Conservation (phyloP, 2,888 invertebrate genomes). For the Rhingia rostrata region DNA sequence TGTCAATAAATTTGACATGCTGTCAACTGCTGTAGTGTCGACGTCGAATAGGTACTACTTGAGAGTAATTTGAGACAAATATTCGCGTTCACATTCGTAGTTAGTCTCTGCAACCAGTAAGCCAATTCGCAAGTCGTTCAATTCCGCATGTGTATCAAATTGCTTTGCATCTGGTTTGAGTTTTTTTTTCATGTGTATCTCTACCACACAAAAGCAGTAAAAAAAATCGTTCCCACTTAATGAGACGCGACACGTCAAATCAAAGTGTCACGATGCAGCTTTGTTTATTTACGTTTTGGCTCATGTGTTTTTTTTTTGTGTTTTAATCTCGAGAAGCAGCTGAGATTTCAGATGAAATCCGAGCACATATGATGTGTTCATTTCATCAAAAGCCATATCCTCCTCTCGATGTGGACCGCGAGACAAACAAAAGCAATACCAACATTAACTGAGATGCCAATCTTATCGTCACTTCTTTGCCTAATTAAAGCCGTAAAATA, state of each 20-base stretch:
- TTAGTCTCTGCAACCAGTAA: constrained; percentile 33
- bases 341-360: constrained; percentile 42
- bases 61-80: constrained; percentile 64
- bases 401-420: constrained; percentile 7
- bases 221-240: constrained; percentile 51
- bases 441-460: constrained; percentile 62
- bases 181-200: neutral
- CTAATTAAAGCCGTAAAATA: constrained; percentile 65
- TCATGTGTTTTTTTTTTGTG: neutral
- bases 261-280: constrained; percentile 62
- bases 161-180: constrained; percentile 49
- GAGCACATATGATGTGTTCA: constrained; percentile 43
- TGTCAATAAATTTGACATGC: constrained; percentile 71
- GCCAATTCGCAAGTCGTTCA: constrained; percentile 53
- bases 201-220: neutral
- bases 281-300: constrained; percentile 33
- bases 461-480: constrained; percentile 67
- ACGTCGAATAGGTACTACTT: constrained; percentile 17
- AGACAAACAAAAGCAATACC: constrained; percentile 10
- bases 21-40: constrained; percentile 56
- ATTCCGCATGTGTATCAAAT: constrained; percentile 66
- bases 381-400: neutral
- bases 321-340: constrained; percentile 6
- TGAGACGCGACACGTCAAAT: constrained; percentile 70
- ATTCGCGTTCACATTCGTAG: constrained; percentile 52